Base-by-base conservation (phyloP, 1,140 invertebrate species). In the Tetramorium alpestre region DNA sequence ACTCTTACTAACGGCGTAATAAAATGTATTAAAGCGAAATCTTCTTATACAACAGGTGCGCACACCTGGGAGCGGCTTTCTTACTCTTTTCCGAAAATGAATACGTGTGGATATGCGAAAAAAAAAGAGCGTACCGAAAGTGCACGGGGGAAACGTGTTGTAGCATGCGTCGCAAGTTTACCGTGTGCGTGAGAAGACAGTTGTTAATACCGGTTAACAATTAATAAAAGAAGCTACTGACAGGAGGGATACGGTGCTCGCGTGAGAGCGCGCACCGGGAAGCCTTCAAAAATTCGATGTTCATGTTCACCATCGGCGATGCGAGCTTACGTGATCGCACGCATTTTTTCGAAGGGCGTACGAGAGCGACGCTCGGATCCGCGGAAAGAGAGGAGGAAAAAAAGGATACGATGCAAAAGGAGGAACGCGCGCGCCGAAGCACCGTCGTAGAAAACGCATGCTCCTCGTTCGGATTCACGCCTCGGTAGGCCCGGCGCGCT, bases 391-490 rank as follows among this genome's bases (percentile, higher is more conserved):
- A 54, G 6, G 49, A 10, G 41, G 22, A 67, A 38, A 25, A 25
- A 72, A 47, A 41, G 44, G n/a, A 16, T 10, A 62, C 8, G 77
- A 13, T 10, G 25, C 18, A 13, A 67, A 28, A 47, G 16, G n/a
- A 70, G 78, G 62, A 47, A 33, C 33, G 33, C 33, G 33, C 33
- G 33, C 33, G 77, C 1, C 85, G 41, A 47, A 25, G 18, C 13
- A 69, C 60, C 60, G 78, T 84, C 41, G 75, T 89, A 80, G 87
- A 88, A 88, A 89, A 86, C 64, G 81, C 25, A 56, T 73, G 62
- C 65, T 67, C 54, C 85, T 67, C 75, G 56, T 62, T 85, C 73
- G 80, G 87, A 93, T 91, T 92, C 85, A 92, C 88, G 87, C 82
- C 87, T 86, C 88, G 87, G 58, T 69, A 85, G 75, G 38, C 87